Evolutionary conservation across 2,113 vertebrate genomes (phyloP).

Genomic region (Charina bottae): DNA sequence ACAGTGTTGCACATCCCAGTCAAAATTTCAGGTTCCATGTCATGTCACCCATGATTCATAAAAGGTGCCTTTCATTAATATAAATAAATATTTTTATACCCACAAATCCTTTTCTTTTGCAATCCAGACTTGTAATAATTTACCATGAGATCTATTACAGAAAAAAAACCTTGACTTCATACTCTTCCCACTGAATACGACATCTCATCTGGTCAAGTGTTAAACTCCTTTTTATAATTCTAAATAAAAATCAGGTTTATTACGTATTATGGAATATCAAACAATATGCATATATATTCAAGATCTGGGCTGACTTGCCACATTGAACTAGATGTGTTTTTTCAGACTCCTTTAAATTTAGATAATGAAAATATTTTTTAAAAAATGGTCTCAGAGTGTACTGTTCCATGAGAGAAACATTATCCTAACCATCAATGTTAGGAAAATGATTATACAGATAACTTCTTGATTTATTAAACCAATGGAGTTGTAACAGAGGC

Average conservation of each 20-base stretch:
- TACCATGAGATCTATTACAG: conserved; percentile 61
- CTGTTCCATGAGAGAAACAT: conserved; percentile 32
- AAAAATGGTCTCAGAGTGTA: conserved; percentile 22
- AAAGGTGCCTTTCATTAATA: conserved; percentile 57
- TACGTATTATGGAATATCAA: conserved; percentile 35
- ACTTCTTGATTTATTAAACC: conserved; percentile 22
- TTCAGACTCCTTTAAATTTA: conserved; percentile 9
- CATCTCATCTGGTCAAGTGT: conserved; percentile 40
- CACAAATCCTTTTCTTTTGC: conserved; percentile 56
- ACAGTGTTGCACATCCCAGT: conserved; percentile 25
- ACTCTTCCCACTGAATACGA: conserved; percentile 23
- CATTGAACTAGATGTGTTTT: not conserved
- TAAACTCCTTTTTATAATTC: conserved; percentile 48
- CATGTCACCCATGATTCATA: conserved; percentile 19
- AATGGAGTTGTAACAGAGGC: not conserved
- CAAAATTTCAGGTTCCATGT: conserved; percentile 20
- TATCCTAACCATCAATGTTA: conserved; percentile 24
- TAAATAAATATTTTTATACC: conserved; percentile 68
- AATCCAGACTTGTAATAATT: conserved; percentile 63
- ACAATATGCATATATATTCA: conserved; percentile 8
- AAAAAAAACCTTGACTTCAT: conserved; percentile 47
- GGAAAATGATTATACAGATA: not conserved
- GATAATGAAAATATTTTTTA: not conserved
- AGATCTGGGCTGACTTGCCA: not conserved
- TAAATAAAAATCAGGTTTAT: conserved; percentile 32